Conservation (phyloP, 2,888 invertebrate species). For the Polyommatus icarus region DNA sequence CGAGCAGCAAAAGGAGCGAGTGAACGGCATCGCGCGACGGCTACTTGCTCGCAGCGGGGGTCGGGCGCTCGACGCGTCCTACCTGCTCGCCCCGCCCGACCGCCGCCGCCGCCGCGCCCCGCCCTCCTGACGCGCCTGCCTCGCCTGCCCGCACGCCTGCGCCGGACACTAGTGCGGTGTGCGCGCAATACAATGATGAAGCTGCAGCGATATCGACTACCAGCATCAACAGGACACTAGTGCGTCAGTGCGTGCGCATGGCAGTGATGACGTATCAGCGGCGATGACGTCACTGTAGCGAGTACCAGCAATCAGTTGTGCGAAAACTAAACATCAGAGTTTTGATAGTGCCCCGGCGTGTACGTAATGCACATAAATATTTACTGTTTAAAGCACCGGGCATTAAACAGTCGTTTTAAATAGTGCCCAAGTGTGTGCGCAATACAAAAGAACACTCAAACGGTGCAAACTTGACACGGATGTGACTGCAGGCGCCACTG, state of each 20-base stretch:
- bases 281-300: too few species aligned
- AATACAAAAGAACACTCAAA: not conserved
- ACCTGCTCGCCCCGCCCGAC: slow-evolving; percentile 59
- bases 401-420: not conserved
- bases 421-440: not conserved
- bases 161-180: slow-evolving; percentile 16
- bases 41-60: slow-evolving; percentile 58
- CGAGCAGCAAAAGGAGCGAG: slow-evolving; percentile 62
- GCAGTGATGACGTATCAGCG: too few species aligned
- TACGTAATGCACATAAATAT: not conserved
- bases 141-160: slow-evolving; percentile 25
- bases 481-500: not conserved
- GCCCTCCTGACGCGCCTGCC: slow-evolving; percentile 42
- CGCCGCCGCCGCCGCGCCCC: slow-evolving; percentile 45
- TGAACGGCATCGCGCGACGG: slow-evolving; percentile 66
- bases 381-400: too few species aligned
- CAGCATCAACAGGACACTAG: not conserved
- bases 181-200: not conserved
- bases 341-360: too few species aligned
- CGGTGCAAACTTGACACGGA: not conserved
- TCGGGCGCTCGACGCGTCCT: slow-evolving; percentile 62
- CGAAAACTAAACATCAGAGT: too few species aligned
- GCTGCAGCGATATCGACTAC: not conserved
- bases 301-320: too few species aligned
- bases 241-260: too few species aligned